phyloP scores from a whole-genome alignment of 1,140 invertebrate species.

The Lordiphosa clarofinis region DNA sequence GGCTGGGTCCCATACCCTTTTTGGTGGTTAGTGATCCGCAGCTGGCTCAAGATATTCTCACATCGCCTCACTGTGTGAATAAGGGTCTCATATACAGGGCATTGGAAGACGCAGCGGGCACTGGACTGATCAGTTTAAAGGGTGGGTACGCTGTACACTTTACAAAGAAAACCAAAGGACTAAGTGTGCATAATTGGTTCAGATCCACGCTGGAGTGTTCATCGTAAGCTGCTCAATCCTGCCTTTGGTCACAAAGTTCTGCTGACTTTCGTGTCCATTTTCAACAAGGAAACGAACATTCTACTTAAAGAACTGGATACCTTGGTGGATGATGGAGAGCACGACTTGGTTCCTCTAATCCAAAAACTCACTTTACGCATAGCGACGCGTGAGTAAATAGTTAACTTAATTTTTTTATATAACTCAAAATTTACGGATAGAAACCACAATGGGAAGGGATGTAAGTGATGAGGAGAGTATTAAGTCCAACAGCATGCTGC shows the following conservation, averaged over 20 bases:
- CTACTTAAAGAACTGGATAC: constrained; percentile 38
- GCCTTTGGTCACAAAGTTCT: constrained; percentile 69
- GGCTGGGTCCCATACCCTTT: constrained; percentile 69
- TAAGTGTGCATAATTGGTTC: too few species aligned
- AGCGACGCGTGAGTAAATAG: constrained; percentile 55
- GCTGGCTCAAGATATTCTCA: constrained; percentile 63
- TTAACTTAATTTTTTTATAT: not conserved
- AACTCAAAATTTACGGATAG: constrained; percentile 19
- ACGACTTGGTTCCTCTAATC: constrained; percentile 47
- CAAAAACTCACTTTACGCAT: constrained; percentile 58
- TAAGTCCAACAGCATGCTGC: constrained; percentile 37
- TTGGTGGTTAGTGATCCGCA: constrained; percentile 60
- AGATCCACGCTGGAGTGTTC: constrained; percentile 59
- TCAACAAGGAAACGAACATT: constrained; percentile 48
- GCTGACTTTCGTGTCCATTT: constrained; percentile 61
- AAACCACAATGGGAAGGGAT: constrained; percentile 70
- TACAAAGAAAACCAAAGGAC: not conserved
- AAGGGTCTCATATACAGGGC: constrained; percentile 67
- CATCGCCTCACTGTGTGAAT: constrained; percentile 66
- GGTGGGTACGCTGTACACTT: constrained; percentile 24
- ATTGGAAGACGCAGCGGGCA: constrained; percentile 60
- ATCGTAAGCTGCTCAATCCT: constrained; percentile 65
- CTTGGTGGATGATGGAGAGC: constrained; percentile 26
- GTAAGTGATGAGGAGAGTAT: constrained; percentile 37
- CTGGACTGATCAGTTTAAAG: constrained; percentile 57